Conservation (phyloP, 2,888 invertebrate genomes). For the Drosophila conformis region DNA sequence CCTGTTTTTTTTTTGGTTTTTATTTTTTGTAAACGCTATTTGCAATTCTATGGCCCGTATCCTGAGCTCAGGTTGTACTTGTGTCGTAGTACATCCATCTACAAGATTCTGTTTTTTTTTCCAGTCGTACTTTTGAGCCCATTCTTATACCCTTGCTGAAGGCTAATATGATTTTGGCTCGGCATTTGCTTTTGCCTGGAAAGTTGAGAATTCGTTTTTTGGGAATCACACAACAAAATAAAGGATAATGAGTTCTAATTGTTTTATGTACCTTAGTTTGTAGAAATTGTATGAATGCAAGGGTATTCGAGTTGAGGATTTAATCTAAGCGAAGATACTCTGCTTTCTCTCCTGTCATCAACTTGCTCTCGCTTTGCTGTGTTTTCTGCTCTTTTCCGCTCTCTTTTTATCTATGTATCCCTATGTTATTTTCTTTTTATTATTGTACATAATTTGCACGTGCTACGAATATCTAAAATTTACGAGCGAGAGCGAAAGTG, state of each 20-base stretch:
- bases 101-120: constrained; percentile 31
- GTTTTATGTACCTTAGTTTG: background rate
- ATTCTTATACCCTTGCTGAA: constrained; percentile 30
- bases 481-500: constrained; percentile 72
- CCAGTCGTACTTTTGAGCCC: constrained; percentile 27
- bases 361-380: constrained; percentile 4
- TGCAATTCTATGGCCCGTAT: constrained; percentile 24
- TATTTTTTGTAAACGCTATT: background rate
- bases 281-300: background rate
- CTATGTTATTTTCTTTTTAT: constrained; percentile 46
- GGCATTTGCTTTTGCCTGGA: no score
- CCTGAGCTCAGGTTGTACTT: constrained; percentile 44
- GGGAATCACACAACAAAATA: background rate
- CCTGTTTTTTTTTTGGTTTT: constrained; percentile 39
- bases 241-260: background rate
- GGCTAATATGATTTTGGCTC: background rate
- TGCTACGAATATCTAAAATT: constrained; percentile 80
- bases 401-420: constrained; percentile 3
- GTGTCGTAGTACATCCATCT: constrained; percentile 20
- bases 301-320: background rate
- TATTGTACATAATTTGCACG: constrained; percentile 81
- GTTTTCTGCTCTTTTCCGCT: background rate
- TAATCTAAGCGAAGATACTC: background rate
- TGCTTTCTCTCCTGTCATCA: background rate
- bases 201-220: background rate